Evolutionary conservation across 1,140 invertebrate genomes (phyloP).

Genomic region (Hyphantria cunea): DNA sequence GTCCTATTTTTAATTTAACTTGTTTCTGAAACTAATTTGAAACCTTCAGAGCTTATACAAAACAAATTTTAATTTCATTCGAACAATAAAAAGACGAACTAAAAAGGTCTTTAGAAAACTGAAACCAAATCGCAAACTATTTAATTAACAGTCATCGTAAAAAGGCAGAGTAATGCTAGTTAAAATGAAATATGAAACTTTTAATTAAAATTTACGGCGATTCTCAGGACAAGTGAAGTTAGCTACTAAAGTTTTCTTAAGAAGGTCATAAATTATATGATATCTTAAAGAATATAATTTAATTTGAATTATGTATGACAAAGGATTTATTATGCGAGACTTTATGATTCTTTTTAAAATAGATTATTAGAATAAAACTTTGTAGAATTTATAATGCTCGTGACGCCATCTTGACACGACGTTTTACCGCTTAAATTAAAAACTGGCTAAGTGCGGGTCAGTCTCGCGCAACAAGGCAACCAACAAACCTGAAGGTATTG

Average conservation of each 20-base stretch:
- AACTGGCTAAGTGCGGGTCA: no score
- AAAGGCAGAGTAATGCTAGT: background rate
- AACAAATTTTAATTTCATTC: no score
- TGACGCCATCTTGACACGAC: no score
- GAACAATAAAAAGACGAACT: background rate
- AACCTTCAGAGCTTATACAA: no score
- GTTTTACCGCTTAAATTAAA: no score
- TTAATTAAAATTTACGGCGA: conserved; percentile 17
- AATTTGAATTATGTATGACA: background rate
- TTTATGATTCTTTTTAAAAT: no score
- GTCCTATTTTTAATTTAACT: no score
- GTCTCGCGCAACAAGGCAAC: no score
- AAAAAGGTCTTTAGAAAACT: conserved; percentile 5
- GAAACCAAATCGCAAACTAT: conserved; percentile 15
- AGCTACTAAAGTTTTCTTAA: conserved; percentile 7
- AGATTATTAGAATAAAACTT: no score
- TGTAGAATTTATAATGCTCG: no score
- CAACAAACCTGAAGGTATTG: no score
- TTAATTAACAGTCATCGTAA: conserved; percentile 15
- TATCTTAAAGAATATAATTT: background rate
- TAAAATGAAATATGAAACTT: conserved; percentile 22
- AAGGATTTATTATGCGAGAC: background rate
- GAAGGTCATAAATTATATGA: conserved; percentile 10
- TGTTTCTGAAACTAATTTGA: no score
- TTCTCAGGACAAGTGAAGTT: conserved; percentile 8